A percentile compares a stretch with the other conserved stretches of the same genome.
Conservation (phyloP, 2,888 invertebrate genomes). For the Hemaris fuciformis region DNA sequence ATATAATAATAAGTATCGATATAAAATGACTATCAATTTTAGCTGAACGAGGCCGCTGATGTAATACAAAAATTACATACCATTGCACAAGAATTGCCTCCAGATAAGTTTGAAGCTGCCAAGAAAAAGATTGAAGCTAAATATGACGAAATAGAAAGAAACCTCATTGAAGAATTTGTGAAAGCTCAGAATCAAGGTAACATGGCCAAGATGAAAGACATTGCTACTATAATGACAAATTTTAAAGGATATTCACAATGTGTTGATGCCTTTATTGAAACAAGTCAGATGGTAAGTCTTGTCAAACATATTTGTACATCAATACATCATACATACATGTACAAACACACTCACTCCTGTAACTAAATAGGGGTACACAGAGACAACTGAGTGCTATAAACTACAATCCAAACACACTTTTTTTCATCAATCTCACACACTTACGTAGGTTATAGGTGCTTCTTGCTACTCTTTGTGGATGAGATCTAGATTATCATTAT, state of each 20-base stretch:
- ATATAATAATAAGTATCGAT: too few relatives aligned
- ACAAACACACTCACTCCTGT: too few relatives aligned
- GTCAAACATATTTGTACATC: too few relatives aligned
- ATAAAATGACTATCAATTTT: constrained; percentile 29
- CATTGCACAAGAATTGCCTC: constrained; percentile 96
- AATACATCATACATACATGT: too few relatives aligned
- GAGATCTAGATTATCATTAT: too few relatives aligned
- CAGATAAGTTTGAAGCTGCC: constrained; percentile 91
- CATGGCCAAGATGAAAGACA: constrained; percentile 93
- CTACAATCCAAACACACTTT: too few relatives aligned
- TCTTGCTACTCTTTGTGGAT: too few relatives aligned
- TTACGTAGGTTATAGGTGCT: too few relatives aligned
- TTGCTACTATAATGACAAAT: constrained; percentile 94
- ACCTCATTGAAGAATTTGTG: constrained; percentile 96
- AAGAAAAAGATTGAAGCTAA: constrained; percentile 92
- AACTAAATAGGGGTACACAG: too few relatives aligned
- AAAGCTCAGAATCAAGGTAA: constrained; percentile 93
- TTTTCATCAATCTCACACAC: too few relatives aligned
- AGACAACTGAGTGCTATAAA: too few relatives aligned
- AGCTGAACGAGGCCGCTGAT: constrained; percentile 97
- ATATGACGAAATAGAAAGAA: constrained; percentile 94
- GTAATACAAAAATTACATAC: constrained; percentile 97
- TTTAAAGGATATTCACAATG: constrained; percentile 98
- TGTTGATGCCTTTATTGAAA: constrained; percentile 97
- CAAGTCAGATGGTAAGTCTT: constrained; percentile 91